Base-by-base conservation (phyloP, 2,888 invertebrate genomes). In the Lysandra coridon region DNA sequence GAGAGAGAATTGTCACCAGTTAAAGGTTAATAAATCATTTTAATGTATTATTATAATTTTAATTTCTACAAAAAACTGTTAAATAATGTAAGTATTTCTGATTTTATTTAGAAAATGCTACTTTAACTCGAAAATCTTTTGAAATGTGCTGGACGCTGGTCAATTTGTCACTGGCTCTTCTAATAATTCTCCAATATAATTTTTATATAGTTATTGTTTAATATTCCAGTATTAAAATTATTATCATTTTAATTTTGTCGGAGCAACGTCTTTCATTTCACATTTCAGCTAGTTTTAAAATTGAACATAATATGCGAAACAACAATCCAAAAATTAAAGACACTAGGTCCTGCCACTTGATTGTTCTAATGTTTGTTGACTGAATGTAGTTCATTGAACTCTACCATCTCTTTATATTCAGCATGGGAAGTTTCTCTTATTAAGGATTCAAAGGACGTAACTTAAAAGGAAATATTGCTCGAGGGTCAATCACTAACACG, bases 401-500 rank as follows among this genome's bases (percentile, higher is more conserved):
- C 85, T 81, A 83, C 83, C 84, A 86, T 86, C 85, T 86, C 86
- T 93, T 92, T 90, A 90, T 93, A 94, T 93, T 92, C 94, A 90
- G 84, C 83, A 83, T 90, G 86, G 88, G 89, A 87, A 87, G 89
- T 89, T 89, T 89, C 87, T 88, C 91, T 92, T 89, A 92, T 94
- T 94, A 92, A 85, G 88, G 86, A 94, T 94, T 93, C 94, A 92
- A 91, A 90, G 89, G 89, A 90, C 88, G 88, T 88, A 88, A 88
- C 91, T 88, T 92, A 91, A 91, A 93, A 93, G 93, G 93, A 93
- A 92, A 93, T 92, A 93, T 92, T 89, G 90, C 87, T 84, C 84
- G 85, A 84, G 84, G 85, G 84, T 83, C 86, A 86, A 85, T 86
- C 83, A 85, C 83, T 33, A 76, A 23, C 75, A 0, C 14, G 12